Evolutionary conservation across 2,888 invertebrate species (phyloP), one percentile per base, ranked within the genome.

Genomic region (Tiphia femorata): DNA sequence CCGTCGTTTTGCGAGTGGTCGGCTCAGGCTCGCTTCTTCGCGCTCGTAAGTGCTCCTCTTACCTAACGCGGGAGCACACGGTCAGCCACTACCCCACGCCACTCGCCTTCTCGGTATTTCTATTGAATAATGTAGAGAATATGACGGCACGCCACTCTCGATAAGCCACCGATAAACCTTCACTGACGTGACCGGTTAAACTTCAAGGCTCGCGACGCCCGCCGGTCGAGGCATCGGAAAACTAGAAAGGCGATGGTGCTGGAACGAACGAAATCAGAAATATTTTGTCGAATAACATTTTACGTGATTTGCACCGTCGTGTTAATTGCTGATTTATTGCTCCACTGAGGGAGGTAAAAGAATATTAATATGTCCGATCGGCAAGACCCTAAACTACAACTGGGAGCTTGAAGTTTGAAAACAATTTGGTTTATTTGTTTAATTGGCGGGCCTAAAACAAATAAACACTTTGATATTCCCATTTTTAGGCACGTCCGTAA

Each of bases 141-240:
- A 63, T 48, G 52, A 49, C 59, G 40, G 21, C 38, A 43, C 40
- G 42, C 12, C 17, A 41, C 29, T 62, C 40, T 47, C 46, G 65
- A 68, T 67, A 68, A 68, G 49, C 33, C 12, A 46, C n/a, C 55
- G 68, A 68, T 65, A 67, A 66, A 64, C 53, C 55, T 62, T 60
- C 54, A 59, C 59, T 41, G 44, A 55, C 55, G 35, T 49, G 56
- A 4, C 53, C 57, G 52, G 25, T 64, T 65, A 54, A 64, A 62
- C 62, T 63, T 58, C 67, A 62, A 63, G 60, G 65, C 42, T 65
- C 38, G 3, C 42, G 33, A 10, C 43, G n/a, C n/a, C n/a, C n/a
- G n/a, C n/a, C 38, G 25, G 35, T 6, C 27, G 38, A 14, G 21
- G 8, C 12, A 35, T 16, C 12, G n/a, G 16, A 25, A 4, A 7